These are phyloP conservation scores for Heliconius hewitsoni DNA, from an alignment of 1,140 invertebrate species.

Conservation along the genomic window DNA sequence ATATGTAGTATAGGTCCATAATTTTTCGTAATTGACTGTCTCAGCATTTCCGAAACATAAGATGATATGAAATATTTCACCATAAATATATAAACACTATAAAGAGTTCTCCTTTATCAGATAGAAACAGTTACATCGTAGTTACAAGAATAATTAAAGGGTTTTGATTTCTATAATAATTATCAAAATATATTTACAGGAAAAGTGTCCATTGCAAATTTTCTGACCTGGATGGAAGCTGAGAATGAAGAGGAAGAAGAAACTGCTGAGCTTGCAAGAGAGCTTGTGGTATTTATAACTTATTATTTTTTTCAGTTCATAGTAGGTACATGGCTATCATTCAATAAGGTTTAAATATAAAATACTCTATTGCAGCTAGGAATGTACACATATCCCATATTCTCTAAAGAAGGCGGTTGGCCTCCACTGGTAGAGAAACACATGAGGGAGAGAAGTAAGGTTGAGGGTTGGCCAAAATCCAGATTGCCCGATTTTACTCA, in stretches of 20 bases:
- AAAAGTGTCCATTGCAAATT: neutral
- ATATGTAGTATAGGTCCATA: too few relatives aligned
- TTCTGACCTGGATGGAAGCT: neutral
- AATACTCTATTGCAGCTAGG: conserved; percentile 60
- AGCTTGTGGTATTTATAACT: neutral
- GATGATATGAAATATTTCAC: too few relatives aligned
- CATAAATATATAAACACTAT: too few relatives aligned
- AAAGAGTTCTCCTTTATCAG: too few relatives aligned
- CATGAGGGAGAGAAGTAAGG: conserved; percentile 66
- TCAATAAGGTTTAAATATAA: too few relatives aligned
- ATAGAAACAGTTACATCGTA: too few relatives aligned
- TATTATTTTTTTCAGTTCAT: too few relatives aligned
- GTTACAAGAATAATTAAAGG: too few relatives aligned
- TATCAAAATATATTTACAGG: neutral
- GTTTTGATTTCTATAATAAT: too few relatives aligned
- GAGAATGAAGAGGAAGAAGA: neutral
- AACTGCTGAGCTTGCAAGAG: neutral
- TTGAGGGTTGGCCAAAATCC: conserved; percentile 65
- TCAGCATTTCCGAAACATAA: too few relatives aligned
- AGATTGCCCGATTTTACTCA: conserved; percentile 68
- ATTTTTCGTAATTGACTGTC: too few relatives aligned
- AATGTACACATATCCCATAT: conserved; percentile 79
- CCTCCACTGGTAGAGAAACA: conserved; percentile 59
- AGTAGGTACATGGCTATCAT: too few relatives aligned
- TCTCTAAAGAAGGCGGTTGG: conserved; percentile 45